Evolutionary conservation across 2,113 vertebrate species (phyloP).

Genomic region (Chascanopsetta lugubris): DNA sequence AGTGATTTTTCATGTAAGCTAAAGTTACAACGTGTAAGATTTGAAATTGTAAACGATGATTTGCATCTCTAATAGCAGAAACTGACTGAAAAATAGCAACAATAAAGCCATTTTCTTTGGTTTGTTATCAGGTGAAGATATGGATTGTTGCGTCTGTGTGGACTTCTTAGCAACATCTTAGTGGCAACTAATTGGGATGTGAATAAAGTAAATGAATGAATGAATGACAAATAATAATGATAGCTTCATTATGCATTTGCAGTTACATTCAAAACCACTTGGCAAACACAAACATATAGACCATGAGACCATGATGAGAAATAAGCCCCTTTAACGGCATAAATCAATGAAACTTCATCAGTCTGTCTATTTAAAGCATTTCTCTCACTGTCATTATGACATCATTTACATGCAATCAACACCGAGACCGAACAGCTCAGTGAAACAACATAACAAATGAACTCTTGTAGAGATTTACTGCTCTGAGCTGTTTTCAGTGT

Average conservation of each 20-base stretch:
- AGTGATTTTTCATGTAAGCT: too few species aligned
- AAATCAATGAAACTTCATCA: neutral
- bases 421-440: neutral
- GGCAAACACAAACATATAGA: conserved; percentile 12
- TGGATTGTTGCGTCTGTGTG: too few species aligned
- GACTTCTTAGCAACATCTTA: neutral
- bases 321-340: neutral
- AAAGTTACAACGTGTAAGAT: too few species aligned
- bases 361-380: neutral
- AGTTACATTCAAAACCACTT: conserved; percentile 46
- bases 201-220: neutral
- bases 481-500: conserved; percentile 6
- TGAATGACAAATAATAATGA: neutral
- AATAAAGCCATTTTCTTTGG: too few species aligned
- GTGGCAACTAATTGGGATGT: neutral
- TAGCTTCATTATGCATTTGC: conserved; percentile 29
- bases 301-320: neutral
- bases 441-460: neutral
- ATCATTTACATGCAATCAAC: neutral
- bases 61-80: too few species aligned
- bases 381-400: neutral
- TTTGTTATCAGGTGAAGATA: too few species aligned
- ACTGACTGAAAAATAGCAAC: too few species aligned
- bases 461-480: conserved; percentile 18
- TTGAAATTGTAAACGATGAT: too few species aligned